Base-by-base conservation (phyloP, 1,140 invertebrate genomes). In the Ceratina australensis region DNA sequence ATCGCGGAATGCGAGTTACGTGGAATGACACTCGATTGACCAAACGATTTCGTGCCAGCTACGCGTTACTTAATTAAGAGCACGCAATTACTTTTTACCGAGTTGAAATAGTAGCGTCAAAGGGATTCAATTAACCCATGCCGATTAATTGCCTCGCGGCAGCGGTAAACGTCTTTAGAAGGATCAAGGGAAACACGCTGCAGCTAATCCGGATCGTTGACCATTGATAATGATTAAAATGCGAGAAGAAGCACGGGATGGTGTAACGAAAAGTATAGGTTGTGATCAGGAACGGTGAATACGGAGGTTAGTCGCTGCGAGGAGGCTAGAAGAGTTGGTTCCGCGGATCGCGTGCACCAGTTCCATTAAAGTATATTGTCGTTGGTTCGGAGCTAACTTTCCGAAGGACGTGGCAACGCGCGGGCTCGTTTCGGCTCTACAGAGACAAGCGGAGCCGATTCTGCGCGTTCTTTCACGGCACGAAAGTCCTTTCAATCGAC, bases 311-410 rank as follows among this genome's bases (percentile, higher is more conserved):
- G 56, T 7, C 22, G 56, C 12, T 12, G 42, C 63, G n/a, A 65
- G n/a, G n/a, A n/a, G n/a, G n/a, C n/a, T n/a, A n/a, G n/a, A n/a
- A n/a, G 64, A 65, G n/a, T 20, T 22, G 24, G 56, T 12, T 52
- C 63, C 22, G 24, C 33, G 13, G 50, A 76, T 86, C 75, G 84
- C 84, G 80, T 86, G 84, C 69, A 59, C 52, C 57, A 26, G 13
- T 56, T 65, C 80, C 76, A 86, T 86, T 86, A 86, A 67, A 78
- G 68, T 77, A 84, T 84, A 84, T 80, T 79, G 82, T 86, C 80
- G 78, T 64, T 79, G 24, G 69, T 50, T 65, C 60, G 28, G 7
- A 65, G 76, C 61, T 57, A 82, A 79, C 54, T 81, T 84, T 72
- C 75, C 77, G 68, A 79, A 80, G 69, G 74, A 71, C 76, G 57